Percentiles rank a stretch among this genome's conserved stretches.
Evolutionary conservation across 2,113 vertebrate genomes (phyloP).

Genomic region (Eretmochelys imbricata): DNA sequence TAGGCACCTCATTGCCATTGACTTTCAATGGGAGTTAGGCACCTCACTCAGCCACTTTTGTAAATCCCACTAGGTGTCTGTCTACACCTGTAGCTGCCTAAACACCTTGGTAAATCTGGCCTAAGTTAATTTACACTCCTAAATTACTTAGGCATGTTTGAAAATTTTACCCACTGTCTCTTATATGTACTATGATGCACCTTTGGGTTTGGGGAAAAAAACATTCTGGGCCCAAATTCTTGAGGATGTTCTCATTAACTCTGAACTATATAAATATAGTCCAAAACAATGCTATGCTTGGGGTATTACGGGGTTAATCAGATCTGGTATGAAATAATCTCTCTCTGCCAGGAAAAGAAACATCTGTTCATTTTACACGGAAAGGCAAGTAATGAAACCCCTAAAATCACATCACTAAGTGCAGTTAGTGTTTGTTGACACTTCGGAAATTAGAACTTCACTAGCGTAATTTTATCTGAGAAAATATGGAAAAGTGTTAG

Average conservation of each 20-base stretch:
- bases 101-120: background rate
- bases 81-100: background rate
- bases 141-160: background rate
- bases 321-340: background rate
- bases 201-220: background rate
- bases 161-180: background rate
- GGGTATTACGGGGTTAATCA: background rate
- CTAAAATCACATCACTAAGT: background rate
- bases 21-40: background rate
- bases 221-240: background rate
- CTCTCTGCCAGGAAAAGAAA: background rate
- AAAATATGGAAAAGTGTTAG: conserved; percentile 2
- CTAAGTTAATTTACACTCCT: background rate
- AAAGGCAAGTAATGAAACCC: background rate
- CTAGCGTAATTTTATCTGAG: background rate
- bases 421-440: background rate
- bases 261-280: background rate
- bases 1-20: background rate
- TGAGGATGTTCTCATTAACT: background rate
- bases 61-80: background rate
- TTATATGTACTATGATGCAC: background rate
- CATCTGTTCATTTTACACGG: background rate
- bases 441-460: conserved; percentile 8
- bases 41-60: background rate
- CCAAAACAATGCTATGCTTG: background rate